Percentiles rank a stretch among this genome's conserved stretches.
These are phyloP conservation scores for Phoxinus phoxinus DNA, from an alignment of 2,113 vertebrate species.

Conservation along the genomic window DNA sequence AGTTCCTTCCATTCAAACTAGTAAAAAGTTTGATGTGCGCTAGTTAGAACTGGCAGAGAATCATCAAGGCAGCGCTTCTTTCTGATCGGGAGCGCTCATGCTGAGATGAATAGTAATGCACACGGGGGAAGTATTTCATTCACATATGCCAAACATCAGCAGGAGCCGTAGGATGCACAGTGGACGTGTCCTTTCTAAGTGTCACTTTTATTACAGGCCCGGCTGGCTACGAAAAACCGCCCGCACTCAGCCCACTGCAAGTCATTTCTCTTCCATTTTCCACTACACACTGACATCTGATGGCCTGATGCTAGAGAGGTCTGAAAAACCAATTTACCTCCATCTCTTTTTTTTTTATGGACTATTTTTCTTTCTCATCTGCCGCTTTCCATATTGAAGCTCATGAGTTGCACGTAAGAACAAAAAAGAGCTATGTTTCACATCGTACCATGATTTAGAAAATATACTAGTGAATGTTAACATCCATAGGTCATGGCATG, in stretches of 20 bases:
- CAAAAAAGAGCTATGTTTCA: constrained; percentile 22
- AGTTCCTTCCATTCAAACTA: neutral
- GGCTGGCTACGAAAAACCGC: constrained; percentile 51
- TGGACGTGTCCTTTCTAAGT: constrained; percentile 53
- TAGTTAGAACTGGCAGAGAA: constrained; percentile 18
- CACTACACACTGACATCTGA: constrained; percentile 55
- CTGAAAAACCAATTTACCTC: constrained; percentile 55
- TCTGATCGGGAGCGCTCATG: constrained; percentile 5
- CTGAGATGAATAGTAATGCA: constrained; percentile 24
- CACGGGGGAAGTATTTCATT: constrained; percentile 56
- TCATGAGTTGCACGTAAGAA: neutral
- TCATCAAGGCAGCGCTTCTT: neutral
- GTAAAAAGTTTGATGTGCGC: neutral
- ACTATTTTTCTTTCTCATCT: constrained; percentile 30
- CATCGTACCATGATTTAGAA: constrained; percentile 15
- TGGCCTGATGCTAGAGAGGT: constrained; percentile 55
- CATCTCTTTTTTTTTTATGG: constrained; percentile 36
- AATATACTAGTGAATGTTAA: constrained; percentile 19
- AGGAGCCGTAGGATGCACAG: constrained; percentile 43
- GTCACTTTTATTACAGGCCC: constrained; percentile 60
- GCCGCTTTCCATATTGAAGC: neutral
- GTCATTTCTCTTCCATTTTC: constrained; percentile 59
- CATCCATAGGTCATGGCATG: constrained; percentile 42
- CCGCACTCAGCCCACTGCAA: constrained; percentile 60
- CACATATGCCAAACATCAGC: constrained; percentile 57